These are phyloP conservation scores for Steinernema feltiae DNA, from an alignment of 1,140 invertebrate genomes.

Conservation along the genomic window DNA sequence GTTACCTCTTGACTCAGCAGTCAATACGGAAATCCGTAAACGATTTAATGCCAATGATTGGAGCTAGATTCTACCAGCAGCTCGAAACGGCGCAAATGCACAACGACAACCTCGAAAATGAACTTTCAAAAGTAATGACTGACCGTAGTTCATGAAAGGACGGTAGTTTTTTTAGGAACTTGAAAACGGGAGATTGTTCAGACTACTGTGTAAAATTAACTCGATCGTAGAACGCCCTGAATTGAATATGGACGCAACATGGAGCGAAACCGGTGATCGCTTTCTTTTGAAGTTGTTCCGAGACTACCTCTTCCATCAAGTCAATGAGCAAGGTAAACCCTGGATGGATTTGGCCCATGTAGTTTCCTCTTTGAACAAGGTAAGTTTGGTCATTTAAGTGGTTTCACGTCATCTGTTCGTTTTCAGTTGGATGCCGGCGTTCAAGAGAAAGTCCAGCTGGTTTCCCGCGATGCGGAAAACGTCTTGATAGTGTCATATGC, in stretches of 20 bases:
- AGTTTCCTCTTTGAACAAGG: slow-evolving; percentile 84
- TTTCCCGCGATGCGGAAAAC: slow-evolving; percentile 90
- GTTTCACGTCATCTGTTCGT: slow-evolving; percentile 12
- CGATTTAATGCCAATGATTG: slow-evolving; percentile 98
- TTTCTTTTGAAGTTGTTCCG: slow-evolving; percentile 96
- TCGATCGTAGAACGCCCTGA: slow-evolving; percentile 84
- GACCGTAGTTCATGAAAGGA: slow-evolving; percentile 19
- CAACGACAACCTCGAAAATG: slow-evolving; percentile 79
- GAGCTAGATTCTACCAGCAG: slow-evolving; percentile 89
- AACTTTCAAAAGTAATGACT: slow-evolving; percentile 69
- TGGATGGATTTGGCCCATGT: slow-evolving; percentile 94
- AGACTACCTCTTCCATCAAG: slow-evolving; percentile 89
- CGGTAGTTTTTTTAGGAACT: slow-evolving; percentile 66
- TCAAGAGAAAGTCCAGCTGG: slow-evolving; percentile 84
- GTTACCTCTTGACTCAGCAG: slow-evolving; percentile 17
- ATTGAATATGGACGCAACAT: slow-evolving; percentile 78
- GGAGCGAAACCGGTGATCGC: slow-evolving; percentile 92
- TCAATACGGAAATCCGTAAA: slow-evolving; percentile 72
- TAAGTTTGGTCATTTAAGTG: slow-evolving; percentile 65
- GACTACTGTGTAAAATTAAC: slow-evolving; percentile 80
- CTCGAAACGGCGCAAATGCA: slow-evolving; percentile 78
- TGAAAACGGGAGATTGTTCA: slow-evolving; percentile 84
- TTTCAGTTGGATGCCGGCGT: slow-evolving; percentile 69
- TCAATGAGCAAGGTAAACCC: slow-evolving; percentile 80
- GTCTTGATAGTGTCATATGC: slow-evolving; percentile 86